Percentiles rank a stretch among this genome's conserved stretches.
Conservation (phyloP, 2,113 vertebrate genomes). For the Myodes glareolus region DNA sequence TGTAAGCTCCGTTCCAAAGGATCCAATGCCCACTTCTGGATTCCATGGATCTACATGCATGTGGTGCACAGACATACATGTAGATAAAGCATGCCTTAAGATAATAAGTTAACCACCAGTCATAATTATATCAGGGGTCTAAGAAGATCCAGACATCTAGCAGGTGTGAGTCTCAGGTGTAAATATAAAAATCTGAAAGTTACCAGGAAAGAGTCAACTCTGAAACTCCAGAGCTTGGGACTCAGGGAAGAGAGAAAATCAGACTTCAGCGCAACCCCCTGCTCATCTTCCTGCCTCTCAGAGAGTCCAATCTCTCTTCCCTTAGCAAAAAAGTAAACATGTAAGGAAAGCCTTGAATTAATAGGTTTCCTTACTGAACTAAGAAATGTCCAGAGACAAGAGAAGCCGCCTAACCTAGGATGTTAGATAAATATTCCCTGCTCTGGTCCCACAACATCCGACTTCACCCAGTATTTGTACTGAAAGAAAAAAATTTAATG, state of each 20-base stretch:
- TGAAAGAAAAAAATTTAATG: not conserved
- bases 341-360: not conserved
- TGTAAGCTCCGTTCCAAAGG: not conserved
- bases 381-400: not conserved
- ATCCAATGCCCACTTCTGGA: not conserved
- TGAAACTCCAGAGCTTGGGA: not conserved
- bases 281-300: not conserved
- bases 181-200: not conserved
- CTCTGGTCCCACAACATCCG: not conserved
- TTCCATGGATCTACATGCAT: not conserved
- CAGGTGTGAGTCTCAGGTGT: not conserved
- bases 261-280: not conserved
- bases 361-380: not conserved
- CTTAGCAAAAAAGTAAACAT: not conserved
- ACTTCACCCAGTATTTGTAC: not conserved
- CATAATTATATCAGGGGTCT: not conserved
- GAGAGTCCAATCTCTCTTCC: not conserved
- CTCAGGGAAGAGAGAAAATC: not conserved
- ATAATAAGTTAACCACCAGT: not conserved
- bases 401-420: not conserved
- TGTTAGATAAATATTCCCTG: not conserved
- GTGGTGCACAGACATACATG: not conserved
- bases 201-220: not conserved
- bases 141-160: not conserved
- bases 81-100: not conserved